Evolutionary conservation across 2,113 vertebrate genomes (phyloP).

Genomic region (Sitta europaea): DNA sequence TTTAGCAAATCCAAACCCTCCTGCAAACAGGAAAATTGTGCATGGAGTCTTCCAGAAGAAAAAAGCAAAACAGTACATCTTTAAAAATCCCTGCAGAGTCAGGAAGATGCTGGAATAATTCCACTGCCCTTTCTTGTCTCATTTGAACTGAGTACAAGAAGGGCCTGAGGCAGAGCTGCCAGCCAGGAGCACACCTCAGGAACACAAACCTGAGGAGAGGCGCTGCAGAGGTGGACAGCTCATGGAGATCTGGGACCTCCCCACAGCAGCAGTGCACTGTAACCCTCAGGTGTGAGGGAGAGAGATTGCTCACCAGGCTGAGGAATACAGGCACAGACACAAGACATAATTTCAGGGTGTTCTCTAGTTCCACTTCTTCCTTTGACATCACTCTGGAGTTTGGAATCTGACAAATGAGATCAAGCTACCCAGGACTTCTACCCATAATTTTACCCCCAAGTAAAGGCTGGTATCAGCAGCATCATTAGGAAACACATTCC

Average conservation of each 20-base stretch:
- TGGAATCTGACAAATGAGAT: background rate
- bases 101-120: background rate
- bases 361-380: background rate
- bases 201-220: background rate
- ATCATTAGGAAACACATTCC: background rate
- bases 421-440: background rate
- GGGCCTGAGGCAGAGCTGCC: constrained; percentile 15
- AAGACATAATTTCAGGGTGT: background rate
- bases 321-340: background rate
- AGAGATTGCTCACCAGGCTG: background rate
- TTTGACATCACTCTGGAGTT: background rate
- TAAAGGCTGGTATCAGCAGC: background rate
- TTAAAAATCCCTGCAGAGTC: background rate
- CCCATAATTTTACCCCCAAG: background rate
- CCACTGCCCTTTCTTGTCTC: background rate
- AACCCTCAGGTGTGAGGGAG: background rate
- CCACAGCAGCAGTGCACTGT: background rate
- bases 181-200: background rate
- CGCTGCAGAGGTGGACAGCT: background rate
- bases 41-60: background rate
- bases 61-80: background rate
- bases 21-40: background rate
- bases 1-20: background rate
- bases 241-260: background rate
- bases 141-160: background rate